Base-by-base conservation (phyloP, 2,113 vertebrate genomes). In the Ranitomeya variabilis region DNA sequence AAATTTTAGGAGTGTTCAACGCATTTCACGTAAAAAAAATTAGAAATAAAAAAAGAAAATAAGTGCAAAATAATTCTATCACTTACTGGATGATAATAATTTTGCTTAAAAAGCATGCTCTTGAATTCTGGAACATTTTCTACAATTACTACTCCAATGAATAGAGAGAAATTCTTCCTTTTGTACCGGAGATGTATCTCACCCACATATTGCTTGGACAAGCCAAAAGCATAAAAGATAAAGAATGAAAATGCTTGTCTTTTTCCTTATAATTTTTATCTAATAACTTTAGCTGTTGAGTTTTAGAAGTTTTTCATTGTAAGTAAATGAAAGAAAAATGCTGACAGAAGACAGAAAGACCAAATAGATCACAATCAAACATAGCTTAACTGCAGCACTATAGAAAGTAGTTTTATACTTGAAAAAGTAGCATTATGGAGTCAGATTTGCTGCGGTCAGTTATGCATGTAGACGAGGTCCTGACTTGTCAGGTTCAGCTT, bases 121-220 rank as follows among this genome's bases (percentile, higher is more conserved):
- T 57, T 73, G 13, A 15, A 55, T 37, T 71, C 67, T 85, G 23
- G 14, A 59, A 85, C 52, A 85, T 85, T 73, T 57, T 37, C 52
- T 31, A 59, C 45, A 69, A 74, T 73, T 85, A 74, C n/a, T 59
- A 37, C 52, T 14, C 9, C 18, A 37, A 21, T 16, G 57, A 57
- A 57, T 73, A 73, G 67, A 55, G 66, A 73, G 37, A n/a, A 54
- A 26, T 69, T 23, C n/a, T 16, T 18, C 64, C 15, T 12, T 74
- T 73, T 57, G 37, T 5, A 73, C 67, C 57, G 31, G 18, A 26
- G 18, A 26, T 71, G 23, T 85, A 23, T 37, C 67, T 73, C 66
- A 26, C 54, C 66, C 67, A 85, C 83, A 85, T 23, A 73, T 19
- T 69, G n/a, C n/a, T n/a, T 26, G n/a, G 52, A 74, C 16, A 59